Conservation (phyloP, 2,888 invertebrate genomes). For the Leucoma salicis region DNA sequence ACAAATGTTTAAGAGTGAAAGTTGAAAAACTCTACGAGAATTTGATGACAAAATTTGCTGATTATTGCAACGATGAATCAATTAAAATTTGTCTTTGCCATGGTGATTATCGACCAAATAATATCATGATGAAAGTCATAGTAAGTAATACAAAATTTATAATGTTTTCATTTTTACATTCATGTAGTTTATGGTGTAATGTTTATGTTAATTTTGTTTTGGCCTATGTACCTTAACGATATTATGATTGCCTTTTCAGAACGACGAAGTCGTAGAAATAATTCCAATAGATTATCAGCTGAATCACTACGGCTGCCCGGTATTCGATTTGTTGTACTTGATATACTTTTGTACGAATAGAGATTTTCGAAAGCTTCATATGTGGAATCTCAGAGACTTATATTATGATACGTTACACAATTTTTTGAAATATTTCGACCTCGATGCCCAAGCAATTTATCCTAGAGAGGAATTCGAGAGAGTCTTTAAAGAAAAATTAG, state of each 20-base stretch:
- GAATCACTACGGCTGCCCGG: slow-evolving; percentile 43
- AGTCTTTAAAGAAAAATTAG: slow-evolving; percentile 27
- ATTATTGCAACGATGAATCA: slow-evolving; percentile 30
- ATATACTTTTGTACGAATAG: slow-evolving; percentile 44
- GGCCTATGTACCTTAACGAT: no score
- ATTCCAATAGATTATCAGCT: slow-evolving; percentile 51
- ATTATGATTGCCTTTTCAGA: no score
- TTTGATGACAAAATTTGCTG: neutral
- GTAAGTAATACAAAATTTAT: no score
- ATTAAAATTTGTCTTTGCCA: slow-evolving; percentile 46
- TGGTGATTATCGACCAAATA: slow-evolving; percentile 60
- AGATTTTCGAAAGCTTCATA: slow-evolving; percentile 42
- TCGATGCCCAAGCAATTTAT: slow-evolving; percentile 40
- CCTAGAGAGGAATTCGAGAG: slow-evolving; percentile 43
- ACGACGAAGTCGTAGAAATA: slow-evolving; percentile 39
- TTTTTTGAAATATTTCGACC: slow-evolving; percentile 43
- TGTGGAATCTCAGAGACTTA: slow-evolving; percentile 40
- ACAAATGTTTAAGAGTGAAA: slow-evolving; percentile 24
- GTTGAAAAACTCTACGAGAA: slow-evolving; percentile 20
- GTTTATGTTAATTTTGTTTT: no score
- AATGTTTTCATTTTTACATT: no score
- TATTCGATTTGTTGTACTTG: slow-evolving; percentile 48
- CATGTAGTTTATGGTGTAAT: no score
- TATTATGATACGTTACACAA: slow-evolving; percentile 41
- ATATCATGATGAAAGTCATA: slow-evolving; percentile 30